phyloP scores from a whole-genome alignment of 1,140 invertebrate species.

The Rhyacophila brunnea region DNA sequence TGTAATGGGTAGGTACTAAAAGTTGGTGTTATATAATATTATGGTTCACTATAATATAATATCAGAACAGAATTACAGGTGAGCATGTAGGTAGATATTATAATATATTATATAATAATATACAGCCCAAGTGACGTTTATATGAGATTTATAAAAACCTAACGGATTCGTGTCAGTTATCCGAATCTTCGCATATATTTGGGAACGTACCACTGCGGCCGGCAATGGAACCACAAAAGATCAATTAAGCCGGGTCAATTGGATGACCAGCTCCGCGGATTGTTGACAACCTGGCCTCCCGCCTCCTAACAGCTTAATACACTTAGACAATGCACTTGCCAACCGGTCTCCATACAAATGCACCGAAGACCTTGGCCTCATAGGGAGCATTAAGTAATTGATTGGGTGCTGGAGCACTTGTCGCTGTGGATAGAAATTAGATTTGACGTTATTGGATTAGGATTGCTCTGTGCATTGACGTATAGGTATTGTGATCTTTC shows the following conservation, averaged over 20 bases:
- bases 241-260: slow-evolving; percentile 32
- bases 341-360: slow-evolving; percentile 8
- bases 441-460: not conserved
- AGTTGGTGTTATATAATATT: too few relatives aligned
- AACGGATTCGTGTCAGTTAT: not conserved
- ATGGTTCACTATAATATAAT: too few relatives aligned
- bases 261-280: not conserved
- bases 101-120: too few relatives aligned
- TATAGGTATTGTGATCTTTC: too few relatives aligned
- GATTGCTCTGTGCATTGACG: not conserved
- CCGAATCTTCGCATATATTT: too few relatives aligned
- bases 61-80: too few relatives aligned
- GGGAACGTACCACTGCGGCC: not conserved
- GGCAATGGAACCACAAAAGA: slow-evolving; percentile 29
- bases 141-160: too few relatives aligned
- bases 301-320: too few relatives aligned
- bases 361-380: slow-evolving; percentile 25
- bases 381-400: slow-evolving; percentile 11
- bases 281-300: not conserved
- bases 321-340: slow-evolving; percentile 14
- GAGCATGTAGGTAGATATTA: too few relatives aligned
- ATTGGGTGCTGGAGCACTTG: not conserved
- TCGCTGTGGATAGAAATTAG: not conserved
- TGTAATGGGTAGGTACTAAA: too few relatives aligned
- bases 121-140: too few relatives aligned